Evolutionary conservation across 2,888 invertebrate genomes (phyloP).

Genomic region (Aphodius granarius): DNA sequence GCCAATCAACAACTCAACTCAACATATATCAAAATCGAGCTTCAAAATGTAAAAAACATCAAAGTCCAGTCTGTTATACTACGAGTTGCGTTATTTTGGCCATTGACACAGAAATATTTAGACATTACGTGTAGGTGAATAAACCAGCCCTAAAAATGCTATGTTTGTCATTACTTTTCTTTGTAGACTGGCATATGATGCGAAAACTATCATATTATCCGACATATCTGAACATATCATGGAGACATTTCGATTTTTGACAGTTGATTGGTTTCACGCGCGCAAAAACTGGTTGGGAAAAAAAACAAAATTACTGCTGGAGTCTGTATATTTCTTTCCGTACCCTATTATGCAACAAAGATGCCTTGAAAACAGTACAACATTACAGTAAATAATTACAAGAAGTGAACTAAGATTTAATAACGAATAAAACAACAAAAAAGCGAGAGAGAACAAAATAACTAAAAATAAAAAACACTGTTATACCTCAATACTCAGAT

Average conservation of each 20-base stretch:
- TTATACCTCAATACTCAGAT: slow-evolving; percentile 56
- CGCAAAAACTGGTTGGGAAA: neutral
- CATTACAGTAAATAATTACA: slow-evolving; percentile 46
- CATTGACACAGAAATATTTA: too few relatives aligned
- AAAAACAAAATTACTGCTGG: neutral
- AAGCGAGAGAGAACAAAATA: slow-evolving; percentile 45
- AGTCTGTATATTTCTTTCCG: slow-evolving; percentile 32
- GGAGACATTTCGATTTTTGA: neutral
- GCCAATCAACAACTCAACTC: slow-evolving; percentile 15
- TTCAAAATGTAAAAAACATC: neutral
- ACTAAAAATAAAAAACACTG: slow-evolving; percentile 40
- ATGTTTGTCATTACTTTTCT: too few relatives aligned
- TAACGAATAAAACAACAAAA: slow-evolving; percentile 20
- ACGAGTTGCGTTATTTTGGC: too few relatives aligned
- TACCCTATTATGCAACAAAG: slow-evolving; percentile 32
- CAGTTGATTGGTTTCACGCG: neutral
- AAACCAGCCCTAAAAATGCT: too few relatives aligned
- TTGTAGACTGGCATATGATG: neutral
- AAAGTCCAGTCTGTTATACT: neutral
- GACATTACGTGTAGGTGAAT: too few relatives aligned
- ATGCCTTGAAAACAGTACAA: slow-evolving; percentile 57
- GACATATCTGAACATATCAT: slow-evolving; percentile 1
- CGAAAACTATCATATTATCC: neutral
- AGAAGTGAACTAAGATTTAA: slow-evolving; percentile 12
- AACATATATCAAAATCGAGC: neutral